Evolutionary conservation across 2,797 vertebrate genomes (phyloP).

Genomic region (Synanceia verrucosa): DNA sequence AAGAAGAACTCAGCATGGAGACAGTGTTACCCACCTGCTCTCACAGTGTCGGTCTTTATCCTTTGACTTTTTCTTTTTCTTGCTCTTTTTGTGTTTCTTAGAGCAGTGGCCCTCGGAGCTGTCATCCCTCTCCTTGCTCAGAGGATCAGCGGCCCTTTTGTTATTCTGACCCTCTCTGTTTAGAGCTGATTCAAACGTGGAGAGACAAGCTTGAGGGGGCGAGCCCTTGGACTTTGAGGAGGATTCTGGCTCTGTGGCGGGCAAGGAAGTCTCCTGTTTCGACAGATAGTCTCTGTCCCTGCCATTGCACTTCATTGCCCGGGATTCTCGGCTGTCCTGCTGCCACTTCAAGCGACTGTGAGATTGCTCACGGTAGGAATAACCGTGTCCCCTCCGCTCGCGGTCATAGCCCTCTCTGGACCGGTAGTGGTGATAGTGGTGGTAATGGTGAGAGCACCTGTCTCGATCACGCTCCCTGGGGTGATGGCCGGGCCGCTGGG

Average conservation of each 20-base stretch:
- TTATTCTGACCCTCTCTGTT: conserved; percentile 58
- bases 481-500: conserved; percentile 51
- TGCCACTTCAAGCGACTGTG: conserved; percentile 66
- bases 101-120: conserved; percentile 68
- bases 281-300: conserved; percentile 36
- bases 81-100: conserved; percentile 92
- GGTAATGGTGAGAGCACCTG: conserved; percentile 60
- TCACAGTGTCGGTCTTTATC: conserved; percentile 85
- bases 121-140: conserved; percentile 58
- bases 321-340: conserved; percentile 56
- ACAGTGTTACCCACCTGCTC: conserved; percentile 63
- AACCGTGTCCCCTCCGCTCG: conserved; percentile 65
- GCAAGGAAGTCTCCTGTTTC: conserved; percentile 45
- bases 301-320: conserved; percentile 51
- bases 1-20: not conserved
- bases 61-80: conserved; percentile 94
- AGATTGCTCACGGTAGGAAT: conserved; percentile 71
- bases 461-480: conserved; percentile 67
- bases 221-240: conserved; percentile 43
- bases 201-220: conserved; percentile 25
- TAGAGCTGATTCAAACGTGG: not conserved
- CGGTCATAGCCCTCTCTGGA: conserved; percentile 74
- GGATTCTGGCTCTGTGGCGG: conserved; percentile 37
- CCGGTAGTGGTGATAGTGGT: conserved; percentile 57
- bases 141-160: conserved; percentile 56